Evolutionary conservation across 2,888 invertebrate species (phyloP).

Genomic region (Meteorus colon): DNA sequence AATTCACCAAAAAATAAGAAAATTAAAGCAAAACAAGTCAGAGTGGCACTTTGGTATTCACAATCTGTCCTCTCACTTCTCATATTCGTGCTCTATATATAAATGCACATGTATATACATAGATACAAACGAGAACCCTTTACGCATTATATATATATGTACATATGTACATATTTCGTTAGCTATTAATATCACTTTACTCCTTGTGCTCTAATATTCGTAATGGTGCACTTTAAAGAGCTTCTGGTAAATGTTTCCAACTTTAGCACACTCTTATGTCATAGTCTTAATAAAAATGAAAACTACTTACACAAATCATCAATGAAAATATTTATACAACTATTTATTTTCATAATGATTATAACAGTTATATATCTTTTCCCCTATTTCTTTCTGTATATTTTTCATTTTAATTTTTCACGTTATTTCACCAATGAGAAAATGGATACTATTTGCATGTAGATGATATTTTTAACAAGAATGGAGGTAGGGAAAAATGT

Average conservation of each 20-base stretch:
- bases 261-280: slow-evolving; percentile 29
- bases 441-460: slow-evolving; percentile 11
- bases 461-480: slow-evolving; percentile 24
- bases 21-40: slow-evolving; percentile 21
- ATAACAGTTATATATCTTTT: not conserved
- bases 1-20: slow-evolving; percentile 10
- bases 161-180: slow-evolving; percentile 13
- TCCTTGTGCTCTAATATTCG: slow-evolving; percentile 31
- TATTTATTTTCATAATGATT: not conserved
- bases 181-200: slow-evolving; percentile 31
- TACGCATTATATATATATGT: slow-evolving; percentile 3
- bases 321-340: not conserved
- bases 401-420: slow-evolving; percentile 3
- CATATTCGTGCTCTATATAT: slow-evolving; percentile 13
- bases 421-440: not conserved
- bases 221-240: slow-evolving; percentile 33
- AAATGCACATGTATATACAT: not conserved
- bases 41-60: slow-evolving; percentile 40
- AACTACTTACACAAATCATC: not conserved
- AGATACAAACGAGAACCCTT: not conserved
- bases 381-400: not conserved
- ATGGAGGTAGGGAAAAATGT: slow-evolving; percentile 2
- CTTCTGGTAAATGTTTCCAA: slow-evolving; percentile 26
- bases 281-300: slow-evolving; percentile 22
- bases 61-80: slow-evolving; percentile 33